Evolutionary conservation across 1,140 invertebrate species (phyloP).

Genomic region (Aphis gossypii): DNA sequence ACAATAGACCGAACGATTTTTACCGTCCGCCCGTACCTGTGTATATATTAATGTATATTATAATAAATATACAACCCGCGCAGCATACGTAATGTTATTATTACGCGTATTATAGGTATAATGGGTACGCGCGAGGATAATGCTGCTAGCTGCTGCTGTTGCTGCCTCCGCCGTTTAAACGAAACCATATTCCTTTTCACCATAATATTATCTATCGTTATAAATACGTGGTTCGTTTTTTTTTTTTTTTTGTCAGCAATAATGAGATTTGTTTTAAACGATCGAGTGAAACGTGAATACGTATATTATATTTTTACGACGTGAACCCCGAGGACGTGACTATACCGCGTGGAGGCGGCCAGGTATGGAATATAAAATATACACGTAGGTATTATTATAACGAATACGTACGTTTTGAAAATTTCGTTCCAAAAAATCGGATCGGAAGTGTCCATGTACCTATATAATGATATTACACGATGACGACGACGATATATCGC

Average conservation of each 20-base stretch:
- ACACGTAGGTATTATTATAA: not conserved
- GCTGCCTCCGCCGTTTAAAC: not conserved
- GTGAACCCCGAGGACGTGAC: slow-evolving; percentile 25
- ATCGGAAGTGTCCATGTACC: not conserved
- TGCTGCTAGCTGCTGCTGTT: not conserved
- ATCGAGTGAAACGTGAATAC: slow-evolving; percentile 15
- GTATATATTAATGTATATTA: not conserved
- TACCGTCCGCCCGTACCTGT: not conserved
- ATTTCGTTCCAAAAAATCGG: not conserved
- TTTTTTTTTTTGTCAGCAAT: not conserved
- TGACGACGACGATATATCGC: not conserved
- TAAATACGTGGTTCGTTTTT: slow-evolving; percentile 1
- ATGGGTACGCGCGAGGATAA: not conserved
- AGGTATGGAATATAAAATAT: not conserved
- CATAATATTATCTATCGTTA: slow-evolving; percentile 6
- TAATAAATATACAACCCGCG: not conserved
- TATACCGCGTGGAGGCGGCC: not conserved
- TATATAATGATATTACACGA: not conserved
- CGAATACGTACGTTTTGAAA: not conserved
- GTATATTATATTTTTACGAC: slow-evolving; percentile 39
- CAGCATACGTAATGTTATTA: not conserved
- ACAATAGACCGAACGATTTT: slow-evolving; percentile 47
- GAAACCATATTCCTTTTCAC: slow-evolving; percentile 26
- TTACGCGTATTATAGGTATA: not conserved
- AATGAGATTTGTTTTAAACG: slow-evolving; percentile 35